Evolutionary conservation across 2,113 vertebrate genomes (phyloP).

Genomic region (Eubucco bourcierii): DNA sequence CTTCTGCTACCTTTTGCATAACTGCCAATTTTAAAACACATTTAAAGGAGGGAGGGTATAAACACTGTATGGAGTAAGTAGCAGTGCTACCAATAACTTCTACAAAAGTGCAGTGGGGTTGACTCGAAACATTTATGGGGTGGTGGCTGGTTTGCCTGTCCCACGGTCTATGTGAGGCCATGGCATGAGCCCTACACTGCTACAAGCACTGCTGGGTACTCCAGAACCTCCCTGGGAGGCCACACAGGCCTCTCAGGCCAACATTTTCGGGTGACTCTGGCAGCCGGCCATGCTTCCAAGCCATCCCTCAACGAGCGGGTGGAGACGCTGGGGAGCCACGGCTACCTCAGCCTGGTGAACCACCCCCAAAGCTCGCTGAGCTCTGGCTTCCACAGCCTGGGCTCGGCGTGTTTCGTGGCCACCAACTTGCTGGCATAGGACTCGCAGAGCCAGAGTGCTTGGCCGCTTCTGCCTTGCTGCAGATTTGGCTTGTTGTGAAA

Average conservation of each 20-base stretch:
- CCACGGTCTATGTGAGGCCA: rapidly evolving
- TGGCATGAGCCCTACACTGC: rapidly evolving
- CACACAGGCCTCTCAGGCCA: not conserved
- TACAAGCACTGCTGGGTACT: rapidly evolving
- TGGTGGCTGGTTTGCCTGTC: not conserved
- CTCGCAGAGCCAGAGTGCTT: not conserved
- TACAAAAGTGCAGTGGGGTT: not conserved
- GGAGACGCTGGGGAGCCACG: not conserved
- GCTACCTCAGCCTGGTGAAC: not conserved
- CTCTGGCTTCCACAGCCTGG: not conserved
- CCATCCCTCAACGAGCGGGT: not conserved
- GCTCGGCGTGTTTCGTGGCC: not conserved
- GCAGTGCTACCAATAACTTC: not conserved
- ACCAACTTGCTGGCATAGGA: rapidly evolving
- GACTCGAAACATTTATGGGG: not conserved
- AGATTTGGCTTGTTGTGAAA: not conserved
- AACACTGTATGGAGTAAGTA: not conserved
- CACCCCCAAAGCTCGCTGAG: not conserved
- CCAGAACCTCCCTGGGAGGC: not conserved
- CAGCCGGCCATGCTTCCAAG: not conserved
- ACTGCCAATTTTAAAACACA: not conserved
- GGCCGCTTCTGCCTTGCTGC: not conserved
- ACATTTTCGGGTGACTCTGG: not conserved
- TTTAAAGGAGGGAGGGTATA: not conserved
- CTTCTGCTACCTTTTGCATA: not conserved